phyloP scores from a whole-genome alignment of 2,797 vertebrate species.

The Fistularia tabacaria region DNA sequence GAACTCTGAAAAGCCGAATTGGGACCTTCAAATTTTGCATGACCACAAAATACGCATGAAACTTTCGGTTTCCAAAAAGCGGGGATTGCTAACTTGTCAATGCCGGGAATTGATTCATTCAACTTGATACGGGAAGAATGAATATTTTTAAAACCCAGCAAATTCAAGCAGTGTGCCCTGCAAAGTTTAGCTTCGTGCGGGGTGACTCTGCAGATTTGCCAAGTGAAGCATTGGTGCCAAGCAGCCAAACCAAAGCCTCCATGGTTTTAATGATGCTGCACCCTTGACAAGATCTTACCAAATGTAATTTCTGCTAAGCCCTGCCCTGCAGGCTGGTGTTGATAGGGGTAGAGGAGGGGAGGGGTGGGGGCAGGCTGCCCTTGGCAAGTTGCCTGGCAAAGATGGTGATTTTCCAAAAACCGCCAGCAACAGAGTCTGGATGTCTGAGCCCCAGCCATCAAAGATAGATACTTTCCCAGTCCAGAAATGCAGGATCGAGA shows the following conservation, averaged over 20 bases:
- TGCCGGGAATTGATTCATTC: too few relatives aligned
- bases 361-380: constrained; percentile 21
- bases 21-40: too few relatives aligned
- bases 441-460: constrained; percentile 60
- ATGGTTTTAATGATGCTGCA: constrained; percentile 63
- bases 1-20: too few relatives aligned
- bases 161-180: constrained; percentile 17
- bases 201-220: constrained; percentile 40
- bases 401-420: constrained; percentile 75
- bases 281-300: constrained; percentile 66
- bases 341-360: constrained; percentile 7
- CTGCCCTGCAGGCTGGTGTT: constrained; percentile 45
- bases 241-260: constrained; percentile 51
- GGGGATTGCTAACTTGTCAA: neutral
- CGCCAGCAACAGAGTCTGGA: constrained; percentile 61
- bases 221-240: constrained; percentile 42
- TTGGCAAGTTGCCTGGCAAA: constrained; percentile 61
- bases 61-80: neutral
- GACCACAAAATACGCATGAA: too few relatives aligned
- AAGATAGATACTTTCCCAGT: constrained; percentile 49
- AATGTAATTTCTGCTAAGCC: constrained; percentile 68
- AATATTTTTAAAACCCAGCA: constrained; percentile 4
- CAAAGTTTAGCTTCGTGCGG: constrained; percentile 31
- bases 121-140: neutral
- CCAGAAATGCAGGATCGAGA: constrained; percentile 42